Base-by-base conservation (phyloP, 1,140 invertebrate species). In the Drosophila arawakana region DNA sequence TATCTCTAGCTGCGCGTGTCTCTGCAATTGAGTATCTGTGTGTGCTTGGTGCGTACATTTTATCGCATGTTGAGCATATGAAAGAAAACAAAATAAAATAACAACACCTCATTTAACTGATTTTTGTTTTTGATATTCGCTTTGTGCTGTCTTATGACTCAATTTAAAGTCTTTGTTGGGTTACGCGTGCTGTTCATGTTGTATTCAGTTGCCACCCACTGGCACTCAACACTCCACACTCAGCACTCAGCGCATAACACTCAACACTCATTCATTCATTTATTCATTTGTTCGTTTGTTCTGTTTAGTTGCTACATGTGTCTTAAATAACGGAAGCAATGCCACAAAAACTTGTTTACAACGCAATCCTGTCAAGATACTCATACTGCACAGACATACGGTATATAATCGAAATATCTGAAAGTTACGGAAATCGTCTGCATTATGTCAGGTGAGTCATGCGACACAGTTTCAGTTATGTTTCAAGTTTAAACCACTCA, bases 131-230 rank as follows among this genome's bases (percentile, higher is more conserved):
- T 73, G 76, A 78, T 81, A 41, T 65, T 65, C 55, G 52, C 62
- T 65, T 65, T 65, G 75, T 70, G 60, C 63, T 61, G 76, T 68
- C 88, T 86, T 89, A 88, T 88, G 84, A 89, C 84, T 88, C 83
- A 88, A 88, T 88, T 89, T 83, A 77, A 83, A 83, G 84, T 68
- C 69, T 88, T 88, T 86, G 79, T 83, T 86, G 60, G 21, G 62
- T 25, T 83, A 71, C 80, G 83, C 83, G 83, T 89, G 83, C 84
- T 83, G 73, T 59, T 69, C 66, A 60, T 55, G 73, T 73, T 72
- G 63, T 68, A 66, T 57, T 59, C 67, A 62, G 58, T 37, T 46
- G 65, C 80, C 70, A 80, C 80, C 76, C 82, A 86, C 76, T 34
- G 39, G 50, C 39, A 61, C 35, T 34, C 69, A 68, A 30, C 60